Base-by-base conservation (phyloP, 2,797 vertebrate genomes). In the Poeciliopsis turneri region DNA sequence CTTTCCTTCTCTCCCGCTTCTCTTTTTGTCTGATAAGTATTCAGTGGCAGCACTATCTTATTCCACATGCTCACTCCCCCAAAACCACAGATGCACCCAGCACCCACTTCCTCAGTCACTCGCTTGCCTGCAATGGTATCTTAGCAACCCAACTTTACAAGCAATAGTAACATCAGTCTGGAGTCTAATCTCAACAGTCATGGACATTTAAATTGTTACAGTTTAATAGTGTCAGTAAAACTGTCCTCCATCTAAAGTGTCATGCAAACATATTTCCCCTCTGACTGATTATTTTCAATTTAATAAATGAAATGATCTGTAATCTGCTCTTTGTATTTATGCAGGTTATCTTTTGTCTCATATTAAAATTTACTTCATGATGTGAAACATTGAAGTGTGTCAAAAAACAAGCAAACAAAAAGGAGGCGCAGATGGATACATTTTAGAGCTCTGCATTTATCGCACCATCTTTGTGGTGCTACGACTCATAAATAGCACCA, bases 121-220 rank as follows among this genome's bases (percentile, higher is more conserved):
- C 82, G 87, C 69, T 78, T 86, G 74, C 72, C 84, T 88, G 80
- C 78, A 80, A 85, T 81, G 78, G 91, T 92, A 89, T 90, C 91
- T 87, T 92, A 92, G 91, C 89, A 92, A 92, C 91, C 81, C 76
- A 90, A 90, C 89, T 88, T 90, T 88, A 90, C 78, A 83, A 87
- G 51, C 84, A 83, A 83, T 88, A 82, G 80, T 82, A 88, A 85
- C 81, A 86, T 88, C 82, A 84, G 51, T 68, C 78, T 72, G 45
- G 43, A 82, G 75, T 69, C 75, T 74, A 12, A 36, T 64, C 15
- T 64, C 61, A 36, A 18, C 30, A 64, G 61, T 64, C 61, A 36
- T 64, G 20, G 66, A 41, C 57, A 76, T 81, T 74, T 71, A 8
- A 57, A 74, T 83, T 45, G 12, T 57, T 72, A 20, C 45, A 43